These are phyloP conservation scores for Spinibarbus caldwelli DNA, from an alignment of 2,797 vertebrate species.

Conservation along the genomic window DNA sequence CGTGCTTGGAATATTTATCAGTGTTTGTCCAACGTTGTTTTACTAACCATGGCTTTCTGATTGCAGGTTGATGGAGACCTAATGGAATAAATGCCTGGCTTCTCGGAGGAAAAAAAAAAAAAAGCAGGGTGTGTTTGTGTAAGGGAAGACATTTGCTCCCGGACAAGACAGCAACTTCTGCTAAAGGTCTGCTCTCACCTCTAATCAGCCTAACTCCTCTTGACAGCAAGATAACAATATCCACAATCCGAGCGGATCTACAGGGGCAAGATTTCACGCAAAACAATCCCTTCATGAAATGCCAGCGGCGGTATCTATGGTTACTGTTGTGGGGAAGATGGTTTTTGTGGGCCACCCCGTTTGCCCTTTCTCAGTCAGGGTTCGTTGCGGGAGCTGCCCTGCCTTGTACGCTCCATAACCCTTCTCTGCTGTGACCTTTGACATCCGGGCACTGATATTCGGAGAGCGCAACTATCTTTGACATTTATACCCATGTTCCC, in stretches of 20 bases:
- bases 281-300: constrained; percentile 55
- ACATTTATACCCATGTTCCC: constrained; percentile 52
- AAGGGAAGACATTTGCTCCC: constrained; percentile 39
- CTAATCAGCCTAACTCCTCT: constrained; percentile 57
- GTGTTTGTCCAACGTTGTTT: constrained; percentile 18
- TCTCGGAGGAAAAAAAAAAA: background rate
- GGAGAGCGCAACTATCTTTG: constrained; percentile 52
- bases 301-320: constrained; percentile 54
- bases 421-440: constrained; percentile 43
- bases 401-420: constrained; percentile 22
- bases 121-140: constrained; percentile 37
- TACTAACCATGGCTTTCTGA: constrained; percentile 30
- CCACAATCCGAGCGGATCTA: constrained; percentile 45
- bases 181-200: constrained; percentile 52
- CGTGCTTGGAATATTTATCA: constrained; percentile 17
- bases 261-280: constrained; percentile 50
- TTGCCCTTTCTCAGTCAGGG: constrained; percentile 55
- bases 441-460: constrained; percentile 35
- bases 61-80: constrained; percentile 20
- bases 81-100: constrained; percentile 36
- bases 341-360: constrained; percentile 39
- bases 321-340: constrained; percentile 56
- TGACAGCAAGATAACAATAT: constrained; percentile 57
- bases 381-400: constrained; percentile 23
- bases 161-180: constrained; percentile 41